Base-by-base conservation (phyloP, 2,888 invertebrate genomes). In the Abrostola tripartita region DNA sequence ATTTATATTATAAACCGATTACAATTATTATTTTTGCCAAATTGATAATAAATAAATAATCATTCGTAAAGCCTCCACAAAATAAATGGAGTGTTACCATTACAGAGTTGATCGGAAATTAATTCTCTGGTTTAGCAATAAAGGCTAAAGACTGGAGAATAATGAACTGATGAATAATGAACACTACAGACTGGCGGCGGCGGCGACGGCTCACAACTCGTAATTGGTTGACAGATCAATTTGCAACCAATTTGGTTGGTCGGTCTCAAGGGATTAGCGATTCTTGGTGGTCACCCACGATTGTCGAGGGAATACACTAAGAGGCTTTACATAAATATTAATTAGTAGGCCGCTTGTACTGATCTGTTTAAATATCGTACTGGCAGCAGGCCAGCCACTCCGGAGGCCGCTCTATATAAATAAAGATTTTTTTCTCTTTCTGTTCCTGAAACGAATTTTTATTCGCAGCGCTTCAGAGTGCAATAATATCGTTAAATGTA, bases 211-310 rank as follows among this genome's bases (percentile, higher is more conserved):
- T 49, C 52, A 42, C 58, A 53, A 60, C 35, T 57, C 66, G 42
- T 77, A 61, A 66, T 71, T 71, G 75, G 62, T 62, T 58, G 75
- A 74, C 74, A 68, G 75, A 71, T 65, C 78, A 67, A 80, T 79
- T 76, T 69, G 60, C 61, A 42, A 71, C 50, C 70, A 58, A 71
- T 71, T 76, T 59, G 61, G 61, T 65, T 75, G 47, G 49, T 64
- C 52, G 71, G 56, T 76, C 71, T 76, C 55, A 41, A 56, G 52
- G 67, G 76, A 71, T 76, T 76, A 66, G 36, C 57, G 50, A 71
- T 72, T 71, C 72, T 58, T 76, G 60, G 60, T 71, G 76, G 71
- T 54, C 75, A 57, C 53, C 71, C 72, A 41, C 49, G 6, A 58
- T 14, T 50, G 57, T 52, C 57, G 8, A 10, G 53, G 37, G 71